phyloP scores from a whole-genome alignment of 2,888 invertebrate genomes.

The Macaria notata region DNA sequence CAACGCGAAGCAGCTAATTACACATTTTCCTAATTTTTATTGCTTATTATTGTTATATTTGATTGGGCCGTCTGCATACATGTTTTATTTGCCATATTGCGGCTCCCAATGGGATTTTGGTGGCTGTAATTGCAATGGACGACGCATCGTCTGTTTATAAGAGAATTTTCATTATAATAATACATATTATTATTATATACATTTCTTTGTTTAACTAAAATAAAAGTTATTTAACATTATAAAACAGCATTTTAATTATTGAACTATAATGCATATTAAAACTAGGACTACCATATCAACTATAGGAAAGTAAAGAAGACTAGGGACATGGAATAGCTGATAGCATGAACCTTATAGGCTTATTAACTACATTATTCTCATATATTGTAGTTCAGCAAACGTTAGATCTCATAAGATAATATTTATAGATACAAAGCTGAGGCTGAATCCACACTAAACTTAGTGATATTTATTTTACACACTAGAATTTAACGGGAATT shows the following conservation, averaged over 20 bases:
- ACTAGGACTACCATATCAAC: neutral
- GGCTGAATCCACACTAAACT: too few relatives aligned
- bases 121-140: conserved; percentile 68
- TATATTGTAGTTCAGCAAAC: too few relatives aligned
- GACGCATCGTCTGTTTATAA: conserved; percentile 68
- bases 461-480: too few relatives aligned
- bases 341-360: too few relatives aligned
- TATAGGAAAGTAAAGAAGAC: neutral
- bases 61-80: conserved; percentile 64
- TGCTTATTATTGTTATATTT: conserved; percentile 22
- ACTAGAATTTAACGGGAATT: too few relatives aligned
- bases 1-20: conserved; percentile 27
- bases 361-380: too few relatives aligned
- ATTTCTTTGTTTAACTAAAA: conserved; percentile 78
- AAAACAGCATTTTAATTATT: conserved; percentile 18
- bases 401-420: too few relatives aligned
- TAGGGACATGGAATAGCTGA: too few relatives aligned
- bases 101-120: conserved; percentile 64
- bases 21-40: conserved; percentile 22
- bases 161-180: conserved; percentile 67
- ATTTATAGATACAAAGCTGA: too few relatives aligned
- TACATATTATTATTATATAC: conserved; percentile 63
- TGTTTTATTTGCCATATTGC: conserved; percentile 58
- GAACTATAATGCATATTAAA: neutral
- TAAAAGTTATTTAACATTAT: conserved; percentile 76